These are phyloP conservation scores for Fabriciana adippe DNA, from an alignment of 2,888 invertebrate species.

Conservation along the genomic window DNA sequence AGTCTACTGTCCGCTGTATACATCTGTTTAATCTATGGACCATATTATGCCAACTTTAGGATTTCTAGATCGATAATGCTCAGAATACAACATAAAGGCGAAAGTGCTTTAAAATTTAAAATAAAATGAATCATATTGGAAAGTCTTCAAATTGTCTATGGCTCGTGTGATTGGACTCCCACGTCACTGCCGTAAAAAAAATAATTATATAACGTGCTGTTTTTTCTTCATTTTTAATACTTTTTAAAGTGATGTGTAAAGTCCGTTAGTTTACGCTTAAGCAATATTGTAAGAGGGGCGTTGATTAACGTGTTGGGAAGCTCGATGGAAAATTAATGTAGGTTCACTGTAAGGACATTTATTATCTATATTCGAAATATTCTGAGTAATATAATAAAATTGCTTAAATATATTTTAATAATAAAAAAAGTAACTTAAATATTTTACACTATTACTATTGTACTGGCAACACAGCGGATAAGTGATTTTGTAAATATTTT, in stretches of 20 bases:
- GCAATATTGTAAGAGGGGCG: slow-evolving; percentile 6
- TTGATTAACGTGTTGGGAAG: slow-evolving; percentile 1
- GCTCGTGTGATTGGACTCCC: slow-evolving; percentile 17
- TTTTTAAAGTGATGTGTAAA: slow-evolving; percentile 17
- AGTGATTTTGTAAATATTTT: slow-evolving; percentile 79
- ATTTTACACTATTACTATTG: slow-evolving; percentile 27
- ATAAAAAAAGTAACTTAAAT: slow-evolving; percentile 27
- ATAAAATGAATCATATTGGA: slow-evolving; percentile 14
- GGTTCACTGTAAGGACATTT: slow-evolving; percentile 21
- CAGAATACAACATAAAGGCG: slow-evolving; percentile 42
- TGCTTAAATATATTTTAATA: slow-evolving; percentile 25
- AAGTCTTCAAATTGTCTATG: slow-evolving; percentile 23
- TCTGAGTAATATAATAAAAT: slow-evolving; percentile 29
- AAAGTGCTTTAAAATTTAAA: slow-evolving; percentile 37
- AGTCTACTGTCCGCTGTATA: slow-evolving; percentile 30
- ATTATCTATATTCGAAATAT: slow-evolving; percentile 50
- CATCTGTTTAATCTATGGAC: slow-evolving; percentile 52
- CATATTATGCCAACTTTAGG: slow-evolving; percentile 70
- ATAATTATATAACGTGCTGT: slow-evolving; percentile 4
- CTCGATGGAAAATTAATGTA: slow-evolving; percentile 11
- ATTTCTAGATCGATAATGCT: slow-evolving; percentile 43
- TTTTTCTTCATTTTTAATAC: background rate
- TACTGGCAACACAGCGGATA: slow-evolving; percentile 60
- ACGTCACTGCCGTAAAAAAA: slow-evolving; percentile 22
- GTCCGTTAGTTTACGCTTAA: slow-evolving; percentile 15